A percentile compares a stretch with the other conserved stretches of the same genome.
phyloP scores from a whole-genome alignment of 2,797 vertebrate genomes.

The Pogonophryne albipinna region DNA sequence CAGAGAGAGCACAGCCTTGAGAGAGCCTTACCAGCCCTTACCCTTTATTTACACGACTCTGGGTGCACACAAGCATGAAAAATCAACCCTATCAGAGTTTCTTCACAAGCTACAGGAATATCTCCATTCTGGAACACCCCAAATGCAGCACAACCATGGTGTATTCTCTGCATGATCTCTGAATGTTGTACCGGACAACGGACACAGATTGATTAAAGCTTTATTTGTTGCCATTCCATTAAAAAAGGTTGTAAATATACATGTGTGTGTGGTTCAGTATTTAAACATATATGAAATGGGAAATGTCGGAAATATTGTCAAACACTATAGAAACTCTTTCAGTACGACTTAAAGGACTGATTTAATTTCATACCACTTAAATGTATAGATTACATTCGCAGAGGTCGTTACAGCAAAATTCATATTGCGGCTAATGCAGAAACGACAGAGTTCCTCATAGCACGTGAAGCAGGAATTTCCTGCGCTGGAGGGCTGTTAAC shows the following conservation, averaged over 20 bases:
- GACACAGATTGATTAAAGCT: slow-evolving; percentile 19
- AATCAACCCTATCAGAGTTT: slow-evolving; percentile 60
- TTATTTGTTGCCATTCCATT: slow-evolving; percentile 48
- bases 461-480: slow-evolving; percentile 76
- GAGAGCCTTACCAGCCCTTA: slow-evolving; percentile 74
- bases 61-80: slow-evolving; percentile 71
- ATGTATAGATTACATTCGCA: slow-evolving; percentile 44
- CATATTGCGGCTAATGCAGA: slow-evolving; percentile 39
- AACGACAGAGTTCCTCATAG: slow-evolving; percentile 54
- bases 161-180: background rate
- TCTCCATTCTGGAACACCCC: slow-evolving; percentile 38
- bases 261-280: slow-evolving; percentile 43
- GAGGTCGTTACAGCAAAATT: slow-evolving; percentile 52
- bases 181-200: background rate
- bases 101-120: slow-evolving; percentile 49
- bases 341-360: slow-evolving; percentile 24
- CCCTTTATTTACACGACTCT: slow-evolving; percentile 78
- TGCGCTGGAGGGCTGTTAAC: slow-evolving; percentile 78
- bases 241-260: slow-evolving; percentile 38
- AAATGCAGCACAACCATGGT: slow-evolving; percentile 17
- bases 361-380: slow-evolving; percentile 54
- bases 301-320: slow-evolving; percentile 45
- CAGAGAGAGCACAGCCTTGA: slow-evolving; percentile 71
- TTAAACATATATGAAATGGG: slow-evolving; percentile 20
- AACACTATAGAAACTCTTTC: slow-evolving; percentile 27